phyloP scores from a whole-genome alignment of 2,888 invertebrate species.

The Drosophila crucigera region DNA sequence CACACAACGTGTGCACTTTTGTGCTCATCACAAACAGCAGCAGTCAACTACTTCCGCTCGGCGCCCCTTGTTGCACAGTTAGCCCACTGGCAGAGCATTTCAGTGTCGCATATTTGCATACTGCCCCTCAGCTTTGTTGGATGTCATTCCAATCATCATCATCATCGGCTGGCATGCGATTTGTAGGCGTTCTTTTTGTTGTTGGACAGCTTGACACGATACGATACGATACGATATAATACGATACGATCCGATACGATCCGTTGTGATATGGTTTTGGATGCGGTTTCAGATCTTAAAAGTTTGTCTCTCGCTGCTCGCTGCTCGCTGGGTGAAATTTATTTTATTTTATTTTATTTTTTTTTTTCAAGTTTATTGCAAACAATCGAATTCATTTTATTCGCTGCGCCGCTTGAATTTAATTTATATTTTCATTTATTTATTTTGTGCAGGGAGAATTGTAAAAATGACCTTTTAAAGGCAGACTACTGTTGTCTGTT shows the following conservation, averaged over 20 bases:
- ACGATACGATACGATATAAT: not conserved
- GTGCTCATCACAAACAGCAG: slow-evolving; percentile 12
- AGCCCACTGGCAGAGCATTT: slow-evolving; percentile 17
- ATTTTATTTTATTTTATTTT: not conserved
- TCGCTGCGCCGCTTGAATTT: slow-evolving; percentile 35
- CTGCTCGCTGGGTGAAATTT: slow-evolving; percentile 51
- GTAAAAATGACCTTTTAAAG: slow-evolving; percentile 64
- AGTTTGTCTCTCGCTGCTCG: slow-evolving; percentile 21
- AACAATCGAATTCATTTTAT: slow-evolving; percentile 57
- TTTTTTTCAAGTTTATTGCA: slow-evolving; percentile 54
- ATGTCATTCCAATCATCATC: slow-evolving; percentile 8
- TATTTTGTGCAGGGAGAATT: slow-evolving; percentile 48
- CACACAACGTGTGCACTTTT: slow-evolving; percentile 20
- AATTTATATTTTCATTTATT: slow-evolving; percentile 39
- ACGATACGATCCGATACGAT: slow-evolving; percentile 1
- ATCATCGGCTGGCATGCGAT: slow-evolving; percentile 39
- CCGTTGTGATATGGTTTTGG: slow-evolving; percentile 14
- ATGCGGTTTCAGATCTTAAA: slow-evolving; percentile 18
- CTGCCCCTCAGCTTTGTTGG: not conserved
- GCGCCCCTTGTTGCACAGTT: slow-evolving; percentile 5
- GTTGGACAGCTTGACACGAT: not conserved
- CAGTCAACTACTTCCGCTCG: slow-evolving; percentile 22
- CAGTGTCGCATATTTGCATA: slow-evolving; percentile 44
- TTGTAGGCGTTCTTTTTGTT: slow-evolving; percentile 35
- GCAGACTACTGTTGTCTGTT: slow-evolving; percentile 14